Conservation (phyloP, 2,797 vertebrate genomes). For the Pygocentrus nattereri region DNA sequence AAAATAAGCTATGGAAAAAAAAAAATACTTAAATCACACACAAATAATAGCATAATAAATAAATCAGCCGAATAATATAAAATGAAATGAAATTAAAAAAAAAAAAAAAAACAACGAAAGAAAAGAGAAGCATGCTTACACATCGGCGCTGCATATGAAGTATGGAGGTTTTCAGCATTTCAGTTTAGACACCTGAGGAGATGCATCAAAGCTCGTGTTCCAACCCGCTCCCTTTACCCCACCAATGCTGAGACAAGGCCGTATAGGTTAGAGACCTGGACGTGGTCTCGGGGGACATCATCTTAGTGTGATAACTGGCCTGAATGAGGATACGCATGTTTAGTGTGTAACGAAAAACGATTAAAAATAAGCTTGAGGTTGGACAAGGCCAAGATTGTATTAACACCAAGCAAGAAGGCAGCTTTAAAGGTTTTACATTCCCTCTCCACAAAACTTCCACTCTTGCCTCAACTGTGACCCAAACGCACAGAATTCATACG, state of each 20-base stretch:
- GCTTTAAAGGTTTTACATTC: conserved; percentile 31
- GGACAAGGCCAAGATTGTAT: conserved; percentile 50
- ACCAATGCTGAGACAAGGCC: conserved; percentile 23
- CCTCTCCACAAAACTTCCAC: conserved; percentile 10
- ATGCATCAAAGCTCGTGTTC: conserved; percentile 79
- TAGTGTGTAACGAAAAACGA: conserved; percentile 39
- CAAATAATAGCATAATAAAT: conserved; percentile 83
- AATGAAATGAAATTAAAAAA: conserved; percentile 29
- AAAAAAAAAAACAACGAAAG: conserved; percentile 54
- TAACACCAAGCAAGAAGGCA: conserved; percentile 47
- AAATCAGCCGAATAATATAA: conserved; percentile 74
- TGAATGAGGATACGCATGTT: conserved; percentile 29
- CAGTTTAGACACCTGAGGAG: conserved; percentile 81
- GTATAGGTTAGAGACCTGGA: conserved; percentile 15
- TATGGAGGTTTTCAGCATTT: conserved; percentile 74
- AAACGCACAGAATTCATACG: conserved; percentile 18
- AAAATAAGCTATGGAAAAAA: conserved; percentile 78
- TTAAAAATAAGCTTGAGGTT: conserved; percentile 6
- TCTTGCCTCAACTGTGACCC: conserved; percentile 2
- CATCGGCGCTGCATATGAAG: conserved; percentile 74
- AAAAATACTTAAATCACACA: conserved; percentile 72
- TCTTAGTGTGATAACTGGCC: conserved; percentile 43
- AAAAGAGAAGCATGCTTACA: conserved; percentile 71
- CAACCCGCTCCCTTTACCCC: conserved; percentile 72
- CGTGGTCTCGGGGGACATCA: conserved; percentile 20